Conservation (phyloP, 1,140 invertebrate genomes). For the Samia ricini region DNA sequence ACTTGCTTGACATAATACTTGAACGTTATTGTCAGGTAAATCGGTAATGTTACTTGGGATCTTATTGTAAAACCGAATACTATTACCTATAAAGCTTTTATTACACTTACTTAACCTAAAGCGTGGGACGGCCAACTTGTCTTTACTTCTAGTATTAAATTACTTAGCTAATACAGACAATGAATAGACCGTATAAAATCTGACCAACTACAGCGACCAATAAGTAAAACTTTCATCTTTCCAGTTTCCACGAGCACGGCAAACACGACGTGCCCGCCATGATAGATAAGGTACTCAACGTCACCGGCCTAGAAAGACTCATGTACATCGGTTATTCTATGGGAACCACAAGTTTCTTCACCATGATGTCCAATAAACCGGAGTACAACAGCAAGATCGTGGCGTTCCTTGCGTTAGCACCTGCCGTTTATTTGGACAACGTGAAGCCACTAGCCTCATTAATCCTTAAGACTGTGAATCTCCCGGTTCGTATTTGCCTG, state of each 20-base stretch:
- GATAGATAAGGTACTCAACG: slow-evolving; percentile 80
- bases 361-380: slow-evolving; percentile 78
- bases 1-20: no score
- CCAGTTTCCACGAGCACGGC: slow-evolving; percentile 59
- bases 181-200: neutral
- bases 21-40: no score
- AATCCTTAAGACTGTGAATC: slow-evolving; percentile 36
- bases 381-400: slow-evolving; percentile 79
- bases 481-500: slow-evolving; percentile 39
- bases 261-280: slow-evolving; percentile 83
- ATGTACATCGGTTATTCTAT: slow-evolving; percentile 80
- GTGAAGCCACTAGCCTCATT: slow-evolving; percentile 33
- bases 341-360: slow-evolving; percentile 81
- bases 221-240: neutral
- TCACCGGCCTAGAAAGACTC: slow-evolving; percentile 77
- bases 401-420: slow-evolving; percentile 57
- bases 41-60: no score
- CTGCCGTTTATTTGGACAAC: slow-evolving; percentile 60
- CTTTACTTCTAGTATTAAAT: no score
- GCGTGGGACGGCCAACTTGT: no score
- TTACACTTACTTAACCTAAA: no score
- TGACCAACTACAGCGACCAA: neutral
- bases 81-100: no score
- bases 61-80: no score
- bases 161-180: neutral